Evolutionary conservation across 1,140 invertebrate species (phyloP).

Genomic region (Spodoptera litura): DNA sequence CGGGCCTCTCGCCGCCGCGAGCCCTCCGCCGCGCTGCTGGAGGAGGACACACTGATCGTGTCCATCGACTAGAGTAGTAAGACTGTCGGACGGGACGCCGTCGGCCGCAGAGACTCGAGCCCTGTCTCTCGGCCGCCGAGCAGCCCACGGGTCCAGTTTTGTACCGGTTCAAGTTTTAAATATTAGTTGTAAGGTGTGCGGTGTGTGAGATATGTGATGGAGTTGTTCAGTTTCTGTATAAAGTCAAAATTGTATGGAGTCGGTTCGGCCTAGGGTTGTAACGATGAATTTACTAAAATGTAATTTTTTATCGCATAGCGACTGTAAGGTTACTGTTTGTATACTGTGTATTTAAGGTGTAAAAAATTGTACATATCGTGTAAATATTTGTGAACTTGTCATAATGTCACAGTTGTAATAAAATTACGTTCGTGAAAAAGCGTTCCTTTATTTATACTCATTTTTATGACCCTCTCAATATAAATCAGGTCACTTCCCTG

Average conservation of each 20-base stretch:
- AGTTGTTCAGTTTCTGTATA: slow-evolving; percentile 45
- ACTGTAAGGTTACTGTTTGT: slow-evolving; percentile 71
- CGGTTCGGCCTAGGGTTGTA: slow-evolving; percentile 76
- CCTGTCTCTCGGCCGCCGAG: slow-evolving; percentile 65
- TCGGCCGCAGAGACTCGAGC: slow-evolving; percentile 69
- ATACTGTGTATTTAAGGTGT: slow-evolving; percentile 72
- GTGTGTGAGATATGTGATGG: slow-evolving; percentile 33
- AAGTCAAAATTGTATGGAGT: slow-evolving; percentile 53
- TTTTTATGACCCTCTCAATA: neutral
- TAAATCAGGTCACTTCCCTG: neutral
- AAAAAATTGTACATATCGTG: slow-evolving; percentile 83
- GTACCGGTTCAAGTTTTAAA: slow-evolving; percentile 45
- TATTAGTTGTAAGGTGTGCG: slow-evolving; percentile 40
- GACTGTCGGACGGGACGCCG: slow-evolving; percentile 51
- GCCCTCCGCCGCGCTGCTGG: slow-evolving; percentile 64
- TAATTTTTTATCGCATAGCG: slow-evolving; percentile 77
- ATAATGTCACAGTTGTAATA: slow-evolving; percentile 74
- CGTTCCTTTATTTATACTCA: slow-evolving; percentile 21
- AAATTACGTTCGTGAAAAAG: slow-evolving; percentile 64
- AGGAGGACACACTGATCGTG: slow-evolving; percentile 78
- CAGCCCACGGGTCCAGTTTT: slow-evolving; percentile 17
- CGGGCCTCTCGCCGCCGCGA: slow-evolving; percentile 72
- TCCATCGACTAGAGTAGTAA: slow-evolving; percentile 74
- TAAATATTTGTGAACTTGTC: slow-evolving; percentile 79
- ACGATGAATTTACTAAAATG: slow-evolving; percentile 82